Evolutionary conservation across 2,113 vertebrate genomes (phyloP), one percentile per base, ranked within the genome.

Genomic region (rabbit (Oryctolagus cuniculus)): DNA sequence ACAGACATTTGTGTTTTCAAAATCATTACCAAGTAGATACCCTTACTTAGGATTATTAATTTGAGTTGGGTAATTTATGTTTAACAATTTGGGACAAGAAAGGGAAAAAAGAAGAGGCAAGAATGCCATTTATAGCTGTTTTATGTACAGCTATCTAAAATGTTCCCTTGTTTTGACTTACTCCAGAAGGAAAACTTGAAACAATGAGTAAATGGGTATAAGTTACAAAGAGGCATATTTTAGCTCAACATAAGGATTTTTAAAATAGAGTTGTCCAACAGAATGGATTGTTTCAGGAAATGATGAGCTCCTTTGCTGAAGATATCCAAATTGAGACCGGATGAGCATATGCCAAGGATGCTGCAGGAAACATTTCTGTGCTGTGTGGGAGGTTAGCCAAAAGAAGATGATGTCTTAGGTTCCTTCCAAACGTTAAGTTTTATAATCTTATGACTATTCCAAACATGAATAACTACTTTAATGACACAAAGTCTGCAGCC

Each of bases 201-300:
- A 97, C 95, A 97, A 97, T 96, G 96, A 96, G 93, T 87, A 97
- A 97, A 96, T 96, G 95, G 94, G 92, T 96, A 90, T 95, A 97
- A 97, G 96, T 97, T 97, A 96, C 88, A 95, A 97, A 95, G 91
- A 97, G 94, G 82, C 96, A 96, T 94, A 97, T 97, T 97, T 97
- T 92, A 97, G 92, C 95, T 97, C 92, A 96, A 94, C 97, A 97
- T 96, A 97, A 97, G 96, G 97, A 97, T 94, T 97, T 97, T 97
- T 95, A 95, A 97, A 97, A 97, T 97, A 96, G 97, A 97, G 96
- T 97, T 97, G 95, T 95, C 96, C 97, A 94, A 96, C 95, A 97
- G 97, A 96, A 96, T 89, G 95, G 95, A 95, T 96, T 96, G 95
- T 95, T 95, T 97, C 94, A 97, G 96, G 95, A 97, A 96, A 93